phyloP scores from a whole-genome alignment of 2,113 vertebrate species.

The Tychaedon coryphoeus region DNA sequence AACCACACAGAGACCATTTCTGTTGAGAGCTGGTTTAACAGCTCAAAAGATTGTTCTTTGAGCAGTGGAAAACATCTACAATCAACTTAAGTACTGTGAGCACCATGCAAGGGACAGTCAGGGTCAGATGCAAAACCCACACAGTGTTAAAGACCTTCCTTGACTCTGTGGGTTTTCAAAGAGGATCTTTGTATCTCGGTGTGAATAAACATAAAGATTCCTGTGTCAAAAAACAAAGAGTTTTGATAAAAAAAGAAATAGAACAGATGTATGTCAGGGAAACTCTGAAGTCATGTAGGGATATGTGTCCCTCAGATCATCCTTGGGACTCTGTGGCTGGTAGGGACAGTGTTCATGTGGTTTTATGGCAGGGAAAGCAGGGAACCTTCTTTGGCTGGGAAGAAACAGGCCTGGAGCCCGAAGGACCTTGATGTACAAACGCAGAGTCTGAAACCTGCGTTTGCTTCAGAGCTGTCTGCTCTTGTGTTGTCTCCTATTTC shows the following conservation, averaged over 20 bases:
- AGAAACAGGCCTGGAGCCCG: background rate
- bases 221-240: background rate
- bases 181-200: background rate
- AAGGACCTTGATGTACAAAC: background rate
- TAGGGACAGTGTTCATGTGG: background rate
- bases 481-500: background rate
- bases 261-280: background rate
- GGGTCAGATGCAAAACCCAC: background rate
- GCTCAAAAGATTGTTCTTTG: background rate
- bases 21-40: slow-evolving; percentile 32
- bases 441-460: background rate
- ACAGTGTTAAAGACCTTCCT: background rate
- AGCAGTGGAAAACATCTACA: slow-evolving; percentile 18
- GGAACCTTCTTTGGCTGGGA: background rate
- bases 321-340: background rate
- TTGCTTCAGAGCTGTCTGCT: background rate
- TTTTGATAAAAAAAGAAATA: background rate
- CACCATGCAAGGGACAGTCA: background rate
- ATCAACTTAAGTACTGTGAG: background rate
- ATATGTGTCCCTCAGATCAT: background rate
- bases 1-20: slow-evolving; percentile 31
- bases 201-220: background rate
- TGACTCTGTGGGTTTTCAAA: background rate
- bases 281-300: background rate
- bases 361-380: background rate